Evolutionary conservation across 2,113 vertebrate genomes (phyloP).

Genomic region (Nettapus auritus): DNA sequence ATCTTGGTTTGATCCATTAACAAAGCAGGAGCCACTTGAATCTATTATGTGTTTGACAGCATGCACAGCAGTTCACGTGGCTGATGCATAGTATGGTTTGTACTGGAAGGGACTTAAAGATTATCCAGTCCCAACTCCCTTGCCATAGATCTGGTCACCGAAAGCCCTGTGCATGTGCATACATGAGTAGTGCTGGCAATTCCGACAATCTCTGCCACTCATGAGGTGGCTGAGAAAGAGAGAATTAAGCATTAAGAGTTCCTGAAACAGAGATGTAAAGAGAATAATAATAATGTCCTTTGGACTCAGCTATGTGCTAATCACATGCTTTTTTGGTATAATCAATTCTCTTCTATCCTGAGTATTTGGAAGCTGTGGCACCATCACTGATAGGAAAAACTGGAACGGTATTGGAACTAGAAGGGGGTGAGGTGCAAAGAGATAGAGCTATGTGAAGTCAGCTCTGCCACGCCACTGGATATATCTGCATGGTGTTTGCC

Average conservation of each 20-base stretch:
- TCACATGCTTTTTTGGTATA: neutral
- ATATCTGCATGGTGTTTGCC: slow-evolving; percentile 41
- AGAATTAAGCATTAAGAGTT: neutral
- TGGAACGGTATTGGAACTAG: slow-evolving; percentile 37
- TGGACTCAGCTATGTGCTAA: neutral
- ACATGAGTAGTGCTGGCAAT: neutral
- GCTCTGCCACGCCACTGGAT: slow-evolving; percentile 34
- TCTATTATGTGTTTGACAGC: neutral
- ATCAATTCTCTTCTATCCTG: slow-evolving; percentile 50
- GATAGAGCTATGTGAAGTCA: slow-evolving; percentile 39
- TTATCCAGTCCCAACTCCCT: neutral
- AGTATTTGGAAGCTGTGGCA: slow-evolving; percentile 57
- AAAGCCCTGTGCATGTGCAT: neutral
- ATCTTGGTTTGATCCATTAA: neutral
- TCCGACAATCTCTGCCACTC: neutral
- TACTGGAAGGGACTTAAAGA: neutral
- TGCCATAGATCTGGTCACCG: neutral
- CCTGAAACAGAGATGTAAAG: neutral
- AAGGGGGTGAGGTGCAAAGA: slow-evolving; percentile 48
- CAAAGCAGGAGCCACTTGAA: neutral
- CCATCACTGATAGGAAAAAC: slow-evolving; percentile 33
- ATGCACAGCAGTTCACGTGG: neutral
- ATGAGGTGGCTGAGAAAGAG: neutral
- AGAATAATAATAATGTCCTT: neutral
- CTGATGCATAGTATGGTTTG: neutral